Evolutionary conservation across 1,140 invertebrate genomes (phyloP), one percentile per base, ranked within the genome.

Genomic region (Cydia splendana): DNA sequence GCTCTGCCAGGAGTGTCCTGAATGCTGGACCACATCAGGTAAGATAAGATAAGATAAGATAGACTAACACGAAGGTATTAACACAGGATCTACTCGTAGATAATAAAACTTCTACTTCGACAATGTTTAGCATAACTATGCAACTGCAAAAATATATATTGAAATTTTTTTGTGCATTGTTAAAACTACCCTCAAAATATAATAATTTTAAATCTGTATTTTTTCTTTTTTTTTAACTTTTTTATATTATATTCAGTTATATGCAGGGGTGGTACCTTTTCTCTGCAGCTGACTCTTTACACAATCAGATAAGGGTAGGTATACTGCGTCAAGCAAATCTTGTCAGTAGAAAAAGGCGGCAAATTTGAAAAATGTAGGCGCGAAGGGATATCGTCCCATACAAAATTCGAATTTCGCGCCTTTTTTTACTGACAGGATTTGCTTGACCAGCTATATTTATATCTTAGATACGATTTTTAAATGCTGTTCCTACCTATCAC

Each of bases 1-100:
- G 82, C 90, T 94, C 42, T 94, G 94, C 82, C 94, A 94, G 86
- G 94, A 94, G 67, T 94, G 93, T 79, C 89, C 93, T 20, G 94
- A 94, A 78, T 94, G 94, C 88, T 94, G 94, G 93, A 94, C 93
- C 15, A 79, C 86, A n/a, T 91, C 93, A 93, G 94, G 94, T 94
- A 81, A 91, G 89, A 87, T 15, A 75, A n/a, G 15, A n/a, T 62
- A 62, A 5, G 24, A 1, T n/a, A 24, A 24, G 24, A 24, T 24
- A 24, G 48, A 20, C 20, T 10, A 62, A 24, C 57, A 62, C 20
- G 9, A 62, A 0, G 15, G 20, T 18, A 53, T 13, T 15, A 48
- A 4, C 15, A 20, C 53, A 18, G 5, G n/a, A 57, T 57, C 53
- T 18, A 7, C 10, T 18, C n/a, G 0, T 45, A 12, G 42, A 45